These are phyloP conservation scores for Tangara arthus DNA, from an alignment of 2,797 vertebrate species.

Conservation along the genomic window DNA sequence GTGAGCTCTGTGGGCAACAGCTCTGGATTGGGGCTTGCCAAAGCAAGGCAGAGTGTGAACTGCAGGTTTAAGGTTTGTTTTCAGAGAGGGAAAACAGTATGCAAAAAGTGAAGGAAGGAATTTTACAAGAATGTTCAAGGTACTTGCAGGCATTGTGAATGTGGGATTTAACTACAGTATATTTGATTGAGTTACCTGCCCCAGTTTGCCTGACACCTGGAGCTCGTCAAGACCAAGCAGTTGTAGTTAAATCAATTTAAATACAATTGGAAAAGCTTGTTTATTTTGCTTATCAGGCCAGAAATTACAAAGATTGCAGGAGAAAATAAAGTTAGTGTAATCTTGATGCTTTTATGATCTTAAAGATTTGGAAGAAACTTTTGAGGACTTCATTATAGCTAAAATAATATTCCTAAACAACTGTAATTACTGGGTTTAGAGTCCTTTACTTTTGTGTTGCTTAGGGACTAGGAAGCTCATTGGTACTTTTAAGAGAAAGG, in stretches of 20 bases:
- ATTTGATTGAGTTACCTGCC: background rate
- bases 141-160: background rate
- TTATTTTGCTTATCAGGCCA: background rate
- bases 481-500: background rate
- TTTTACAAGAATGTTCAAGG: background rate
- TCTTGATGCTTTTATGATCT: background rate
- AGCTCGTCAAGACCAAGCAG: background rate
- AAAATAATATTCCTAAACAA: background rate
- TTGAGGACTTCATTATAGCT: background rate
- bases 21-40: background rate
- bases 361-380: background rate
- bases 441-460: background rate
- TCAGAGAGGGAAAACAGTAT: accelerated
- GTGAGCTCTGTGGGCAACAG: accelerated
- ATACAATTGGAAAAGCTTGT: background rate
- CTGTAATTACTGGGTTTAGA: background rate
- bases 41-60: background rate
- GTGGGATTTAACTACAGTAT: background rate
- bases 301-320: background rate
- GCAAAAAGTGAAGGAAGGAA: background rate
- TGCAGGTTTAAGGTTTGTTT: background rate
- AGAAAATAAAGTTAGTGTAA: background rate
- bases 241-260: background rate
- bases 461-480: background rate
- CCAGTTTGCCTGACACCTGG: background rate